A percentile compares a stretch with the other conserved stretches of the same genome.
These are phyloP conservation scores for Brotula barbata DNA, from an alignment of 2,797 vertebrate genomes.

Conservation along the genomic window DNA sequence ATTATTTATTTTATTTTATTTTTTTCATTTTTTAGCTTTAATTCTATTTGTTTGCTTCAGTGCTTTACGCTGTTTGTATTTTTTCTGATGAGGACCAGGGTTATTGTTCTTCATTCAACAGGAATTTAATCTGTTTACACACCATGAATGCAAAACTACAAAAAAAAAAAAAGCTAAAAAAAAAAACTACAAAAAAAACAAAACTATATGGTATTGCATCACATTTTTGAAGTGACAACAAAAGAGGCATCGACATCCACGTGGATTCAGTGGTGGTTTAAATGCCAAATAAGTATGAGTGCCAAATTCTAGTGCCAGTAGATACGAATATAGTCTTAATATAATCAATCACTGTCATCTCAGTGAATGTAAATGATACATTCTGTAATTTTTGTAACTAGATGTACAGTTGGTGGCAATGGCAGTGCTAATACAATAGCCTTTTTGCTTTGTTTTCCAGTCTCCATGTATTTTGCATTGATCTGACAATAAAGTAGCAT, in stretches of 20 bases:
- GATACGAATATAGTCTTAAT: slow-evolving; percentile 78
- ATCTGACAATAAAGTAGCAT: slow-evolving; percentile 75
- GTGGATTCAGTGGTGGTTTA: slow-evolving; percentile 61
- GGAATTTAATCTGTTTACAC: slow-evolving; percentile 70
- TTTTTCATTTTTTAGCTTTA: slow-evolving; percentile 51
- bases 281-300: slow-evolving; percentile 83
- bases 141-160: slow-evolving; percentile 64
- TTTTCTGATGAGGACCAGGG: slow-evolving; percentile 72
- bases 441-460: slow-evolving; percentile 67
- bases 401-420: slow-evolving; percentile 82
- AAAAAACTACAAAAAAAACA: slow-evolving; percentile 26
- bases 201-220: slow-evolving; percentile 64
- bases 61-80: slow-evolving; percentile 74
- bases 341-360: slow-evolving; percentile 80
- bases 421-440: slow-evolving; percentile 74
- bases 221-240: slow-evolving; percentile 68
- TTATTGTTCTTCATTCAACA: slow-evolving; percentile 66
- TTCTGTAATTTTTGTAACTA: slow-evolving; percentile 83
- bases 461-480: slow-evolving; percentile 72
- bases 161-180: slow-evolving; percentile 15
- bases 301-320: slow-evolving; percentile 80
- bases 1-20: no score
- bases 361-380: slow-evolving; percentile 82
- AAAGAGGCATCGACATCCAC: slow-evolving; percentile 70
- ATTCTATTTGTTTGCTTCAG: slow-evolving; percentile 70